Percentiles rank a stretch among this genome's conserved stretches.
Conservation (phyloP, 2,888 invertebrate genomes). For the Habrosyne pyritoides region DNA sequence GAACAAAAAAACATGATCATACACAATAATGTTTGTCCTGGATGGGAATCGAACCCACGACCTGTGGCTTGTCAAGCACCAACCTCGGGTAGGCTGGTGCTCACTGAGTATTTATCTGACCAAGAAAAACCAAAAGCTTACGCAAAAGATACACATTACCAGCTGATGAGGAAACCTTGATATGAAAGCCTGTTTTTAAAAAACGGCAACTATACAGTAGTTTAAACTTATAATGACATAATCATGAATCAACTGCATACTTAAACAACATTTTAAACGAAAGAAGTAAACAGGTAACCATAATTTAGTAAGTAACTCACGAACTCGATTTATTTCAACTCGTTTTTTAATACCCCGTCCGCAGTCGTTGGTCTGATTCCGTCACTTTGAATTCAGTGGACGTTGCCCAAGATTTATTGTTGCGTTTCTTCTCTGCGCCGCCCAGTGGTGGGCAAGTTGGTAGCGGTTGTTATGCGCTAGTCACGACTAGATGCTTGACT, state of each 20-base stretch:
- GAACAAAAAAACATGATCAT: no score
- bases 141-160: no score
- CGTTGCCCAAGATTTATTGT: slow-evolving; percentile 31
- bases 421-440: slow-evolving; percentile 26
- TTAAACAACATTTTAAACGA: background rate
- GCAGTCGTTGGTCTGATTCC: slow-evolving; percentile 12
- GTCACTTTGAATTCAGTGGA: slow-evolving; percentile 11
- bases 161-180: no score
- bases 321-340: background rate
- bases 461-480: slow-evolving; percentile 25
- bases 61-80: no score
- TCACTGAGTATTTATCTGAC: no score
- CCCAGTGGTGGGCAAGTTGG: slow-evolving; percentile 26
- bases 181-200: background rate
- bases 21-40: no score
- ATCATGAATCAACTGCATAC: background rate
- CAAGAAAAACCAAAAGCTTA: no score
- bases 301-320: background rate
- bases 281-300: background rate
- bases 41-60: no score
- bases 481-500: slow-evolving; percentile 27
- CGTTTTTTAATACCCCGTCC: background rate
- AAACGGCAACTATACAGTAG: background rate
- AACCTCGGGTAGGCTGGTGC: no score
- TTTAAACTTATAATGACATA: background rate